phyloP scores from a whole-genome alignment of 1,140 invertebrate species.

The Drosophila melanogaster region Release_6_plus_ISO1_MT NT_033777.3:17097501-17098000 shows the following conservation, averaged over 20 bases:
- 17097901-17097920: constrained; percentile 57
- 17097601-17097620: constrained; percentile 45
- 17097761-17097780: constrained; percentile 19
- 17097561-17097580: constrained; percentile 17
- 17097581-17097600: constrained; percentile 28
- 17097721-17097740: constrained; percentile 58
- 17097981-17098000: constrained; percentile 1
- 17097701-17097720: constrained; percentile 36
- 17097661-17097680: constrained; percentile 77
- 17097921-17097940: constrained; percentile 42
- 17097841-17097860: constrained; percentile 43
- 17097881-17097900: constrained; percentile 73
- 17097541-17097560: constrained; percentile 59
- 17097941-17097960: constrained; percentile 61
- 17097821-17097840: constrained; percentile 14
- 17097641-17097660: constrained; percentile 79
- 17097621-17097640: constrained; percentile 80
- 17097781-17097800: constrained; percentile 38
- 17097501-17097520: not conserved
- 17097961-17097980: constrained; percentile 55
- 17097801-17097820: constrained; percentile 22
- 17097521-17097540: not conserved
- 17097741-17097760: constrained; percentile 59
- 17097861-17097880: constrained; percentile 76
- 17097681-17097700: constrained; percentile 50